Evolutionary conservation across 1,140 invertebrate species (phyloP).

Genomic region (Zaprionus ghesquierei): DNA sequence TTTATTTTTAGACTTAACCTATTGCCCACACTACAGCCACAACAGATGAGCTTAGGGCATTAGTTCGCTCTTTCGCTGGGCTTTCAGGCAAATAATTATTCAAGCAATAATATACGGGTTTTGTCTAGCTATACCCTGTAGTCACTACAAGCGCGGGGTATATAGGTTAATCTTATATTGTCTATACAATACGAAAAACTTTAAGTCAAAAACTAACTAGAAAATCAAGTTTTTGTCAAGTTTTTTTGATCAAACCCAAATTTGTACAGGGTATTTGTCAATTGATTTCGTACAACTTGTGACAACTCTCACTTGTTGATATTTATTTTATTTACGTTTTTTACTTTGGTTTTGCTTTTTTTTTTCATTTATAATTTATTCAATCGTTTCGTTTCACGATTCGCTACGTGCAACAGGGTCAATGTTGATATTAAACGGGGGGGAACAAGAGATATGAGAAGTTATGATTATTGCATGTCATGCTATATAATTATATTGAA

Average conservation of each 20-base stretch:
- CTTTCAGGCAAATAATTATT: slow-evolving; percentile 12
- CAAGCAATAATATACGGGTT: not conserved
- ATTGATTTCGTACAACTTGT: not conserved
- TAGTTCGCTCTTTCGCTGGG: not conserved
- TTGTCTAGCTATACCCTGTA: not conserved
- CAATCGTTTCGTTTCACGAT: not conserved
- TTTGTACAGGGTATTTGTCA: not conserved
- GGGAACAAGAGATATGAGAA: not conserved
- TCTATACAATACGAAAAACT: not conserved
- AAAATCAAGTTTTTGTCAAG: not conserved
- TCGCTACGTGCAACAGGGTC: slow-evolving; percentile 12
- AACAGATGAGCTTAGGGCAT: not conserved
- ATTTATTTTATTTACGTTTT: not conserved
- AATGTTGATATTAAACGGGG: not conserved
- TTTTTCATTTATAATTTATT: slow-evolving; percentile 23
- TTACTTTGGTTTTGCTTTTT: not conserved
- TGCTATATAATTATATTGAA: slow-evolving; percentile 8
- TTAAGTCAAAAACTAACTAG: not conserved
- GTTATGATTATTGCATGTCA: slow-evolving; percentile 1
- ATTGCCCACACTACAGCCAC: no score
- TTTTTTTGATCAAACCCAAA: not conserved
- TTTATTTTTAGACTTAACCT: no score
- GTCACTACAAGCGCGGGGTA: not conserved
- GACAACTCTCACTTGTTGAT: not conserved
- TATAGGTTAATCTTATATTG: not conserved